Evolutionary conservation across 2,113 vertebrate genomes (phyloP).

Genomic region (Osmerus eperlanus): DNA sequence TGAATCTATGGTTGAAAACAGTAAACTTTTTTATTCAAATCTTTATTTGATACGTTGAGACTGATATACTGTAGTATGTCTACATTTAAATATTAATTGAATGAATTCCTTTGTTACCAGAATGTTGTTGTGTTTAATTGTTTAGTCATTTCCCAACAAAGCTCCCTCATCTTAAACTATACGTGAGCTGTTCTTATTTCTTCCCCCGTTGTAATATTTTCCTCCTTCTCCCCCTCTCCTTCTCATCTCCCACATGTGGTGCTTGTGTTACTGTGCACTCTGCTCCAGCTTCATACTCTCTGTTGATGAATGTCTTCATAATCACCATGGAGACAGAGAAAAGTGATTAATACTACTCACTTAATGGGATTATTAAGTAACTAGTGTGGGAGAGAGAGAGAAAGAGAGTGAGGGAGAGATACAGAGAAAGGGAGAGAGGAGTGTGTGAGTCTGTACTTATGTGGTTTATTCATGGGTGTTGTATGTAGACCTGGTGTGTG

Average conservation of each 20-base stretch:
- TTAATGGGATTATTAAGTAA: conserved; percentile 43
- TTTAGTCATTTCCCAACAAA: too few relatives aligned
- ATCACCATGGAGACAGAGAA: conserved; percentile 54
- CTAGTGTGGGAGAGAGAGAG: not conserved
- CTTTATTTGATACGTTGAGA: too few relatives aligned
- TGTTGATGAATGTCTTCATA: conserved; percentile 62
- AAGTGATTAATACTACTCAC: conserved; percentile 62
- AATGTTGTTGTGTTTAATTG: too few relatives aligned
- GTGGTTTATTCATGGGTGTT: not conserved
- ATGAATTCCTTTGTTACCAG: too few relatives aligned
- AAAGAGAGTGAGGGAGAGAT: conserved; percentile 12
- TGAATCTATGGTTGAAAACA: too few relatives aligned
- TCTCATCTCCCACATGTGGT: conserved; percentile 22
- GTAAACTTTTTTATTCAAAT: too few relatives aligned
- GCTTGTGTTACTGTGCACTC: not conserved
- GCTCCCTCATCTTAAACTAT: too few relatives aligned
- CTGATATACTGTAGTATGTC: too few relatives aligned
- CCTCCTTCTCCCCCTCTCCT: conserved; percentile 14
- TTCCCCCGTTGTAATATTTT: not conserved
- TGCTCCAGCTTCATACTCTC: conserved; percentile 45
- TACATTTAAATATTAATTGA: too few relatives aligned
- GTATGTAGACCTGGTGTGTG: not conserved
- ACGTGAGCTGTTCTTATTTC: not conserved
- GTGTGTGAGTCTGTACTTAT: conserved; percentile 13
- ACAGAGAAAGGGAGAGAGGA: conserved; percentile 14